These are phyloP conservation scores for Turdus rufiventris DNA, from an alignment of 2,113 vertebrate species.

Conservation along the genomic window DNA sequence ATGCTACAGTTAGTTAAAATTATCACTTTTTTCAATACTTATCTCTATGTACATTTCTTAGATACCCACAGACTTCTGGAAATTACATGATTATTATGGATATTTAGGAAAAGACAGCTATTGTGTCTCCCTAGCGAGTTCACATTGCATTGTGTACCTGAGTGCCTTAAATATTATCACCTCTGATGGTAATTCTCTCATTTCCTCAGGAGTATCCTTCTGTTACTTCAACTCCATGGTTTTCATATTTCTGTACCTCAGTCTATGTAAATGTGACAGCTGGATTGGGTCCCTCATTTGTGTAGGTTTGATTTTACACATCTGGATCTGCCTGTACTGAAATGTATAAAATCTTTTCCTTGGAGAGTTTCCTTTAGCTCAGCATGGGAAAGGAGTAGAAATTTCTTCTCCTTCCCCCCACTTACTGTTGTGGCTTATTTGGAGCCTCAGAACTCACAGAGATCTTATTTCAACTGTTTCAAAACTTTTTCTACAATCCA, in stretches of 20 bases:
- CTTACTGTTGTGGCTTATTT: constrained; percentile 20
- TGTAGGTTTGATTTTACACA: neutral
- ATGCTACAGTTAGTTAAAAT: neutral
- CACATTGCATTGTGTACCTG: neutral
- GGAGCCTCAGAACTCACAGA: neutral
- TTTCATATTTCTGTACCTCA: neutral
- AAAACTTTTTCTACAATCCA: neutral
- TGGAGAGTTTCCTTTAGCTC: neutral
- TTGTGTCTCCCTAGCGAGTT: neutral
- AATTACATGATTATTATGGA: neutral
- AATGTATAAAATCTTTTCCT: neutral
- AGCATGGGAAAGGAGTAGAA: neutral
- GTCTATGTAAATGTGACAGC: neutral
- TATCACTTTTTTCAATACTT: neutral
- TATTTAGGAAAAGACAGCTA: neutral
- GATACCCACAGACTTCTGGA: neutral
- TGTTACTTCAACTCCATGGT: neutral
- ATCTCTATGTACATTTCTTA: neutral
- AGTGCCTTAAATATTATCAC: neutral
- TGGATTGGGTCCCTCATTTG: neutral
- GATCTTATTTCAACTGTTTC: constrained; percentile 19
- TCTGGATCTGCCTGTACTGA: neutral
- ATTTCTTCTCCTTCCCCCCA: neutral
- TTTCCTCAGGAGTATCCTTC: neutral
- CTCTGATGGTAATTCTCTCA: neutral